Conservation (phyloP, 2,888 invertebrate species). For the Caenorhabditis wallacei region DNA sequence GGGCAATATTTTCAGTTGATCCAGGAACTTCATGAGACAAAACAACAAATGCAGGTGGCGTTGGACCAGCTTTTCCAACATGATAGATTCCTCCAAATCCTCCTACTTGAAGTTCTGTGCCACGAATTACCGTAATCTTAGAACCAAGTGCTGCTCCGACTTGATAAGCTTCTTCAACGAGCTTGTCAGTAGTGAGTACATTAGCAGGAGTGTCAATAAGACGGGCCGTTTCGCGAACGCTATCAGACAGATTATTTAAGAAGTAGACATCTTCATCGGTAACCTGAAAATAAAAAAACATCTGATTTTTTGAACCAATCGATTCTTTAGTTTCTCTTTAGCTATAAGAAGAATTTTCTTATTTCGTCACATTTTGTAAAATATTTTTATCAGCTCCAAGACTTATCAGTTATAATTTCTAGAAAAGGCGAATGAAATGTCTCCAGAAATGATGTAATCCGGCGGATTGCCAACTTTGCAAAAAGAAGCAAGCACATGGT, state of each 20-base stretch:
- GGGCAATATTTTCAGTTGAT: constrained; percentile 88
- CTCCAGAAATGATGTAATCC: constrained; percentile 38
- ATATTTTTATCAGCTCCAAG: not conserved
- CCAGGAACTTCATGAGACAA: constrained; percentile 86
- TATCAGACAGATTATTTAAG: constrained; percentile 82
- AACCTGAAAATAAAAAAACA: constrained; percentile 50
- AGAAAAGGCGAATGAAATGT: constrained; percentile 27
- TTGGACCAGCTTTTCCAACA: constrained; percentile 89
- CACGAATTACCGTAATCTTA: constrained; percentile 85
- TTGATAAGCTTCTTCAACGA: constrained; percentile 87
- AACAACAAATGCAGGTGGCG: constrained; percentile 88
- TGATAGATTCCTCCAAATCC: constrained; percentile 92
- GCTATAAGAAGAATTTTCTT: not conserved
- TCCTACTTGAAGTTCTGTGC: constrained; percentile 88
- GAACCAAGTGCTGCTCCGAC: constrained; percentile 66
- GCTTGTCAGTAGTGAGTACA: constrained; percentile 89
- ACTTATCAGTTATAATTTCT: constrained; percentile 25
- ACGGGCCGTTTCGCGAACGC: constrained; percentile 88
- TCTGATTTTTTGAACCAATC: not conserved
- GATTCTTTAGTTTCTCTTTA: not conserved
- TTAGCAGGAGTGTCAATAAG: constrained; percentile 93
- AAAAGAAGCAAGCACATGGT: constrained; percentile 40
- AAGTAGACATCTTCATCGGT: constrained; percentile 82
- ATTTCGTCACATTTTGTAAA: constrained; percentile 26
- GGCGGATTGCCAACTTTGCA: constrained; percentile 19